phyloP scores from a whole-genome alignment of 2,888 invertebrate genomes.

The Agrochola lota region DNA sequence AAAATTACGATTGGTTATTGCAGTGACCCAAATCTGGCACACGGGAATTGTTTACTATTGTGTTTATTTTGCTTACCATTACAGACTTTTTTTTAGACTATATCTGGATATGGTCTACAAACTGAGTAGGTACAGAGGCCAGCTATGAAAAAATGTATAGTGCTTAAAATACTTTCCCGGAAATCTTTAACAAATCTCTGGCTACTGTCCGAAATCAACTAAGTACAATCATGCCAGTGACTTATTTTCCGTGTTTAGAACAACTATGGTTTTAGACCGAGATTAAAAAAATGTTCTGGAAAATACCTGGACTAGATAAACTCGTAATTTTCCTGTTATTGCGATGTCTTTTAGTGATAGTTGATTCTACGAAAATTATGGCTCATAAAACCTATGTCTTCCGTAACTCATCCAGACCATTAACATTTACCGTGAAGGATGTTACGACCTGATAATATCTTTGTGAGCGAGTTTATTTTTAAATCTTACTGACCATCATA shows the following conservation, averaged over 20 bases:
- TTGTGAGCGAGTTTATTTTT: conserved; percentile 4
- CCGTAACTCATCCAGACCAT: conserved; percentile 1
- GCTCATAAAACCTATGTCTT: conserved; percentile 17
- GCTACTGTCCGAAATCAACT: not conserved
- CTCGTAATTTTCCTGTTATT: conserved; percentile 3
- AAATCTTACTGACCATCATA: not conserved
- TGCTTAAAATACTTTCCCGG: not conserved
- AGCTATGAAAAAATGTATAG: not conserved
- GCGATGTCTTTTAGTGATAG: not conserved
- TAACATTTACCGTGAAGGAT: conserved; percentile 23
- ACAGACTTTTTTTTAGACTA: not conserved
- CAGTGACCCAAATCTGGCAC: not conserved
- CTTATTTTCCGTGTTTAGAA: not conserved
- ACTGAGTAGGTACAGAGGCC: not conserved
- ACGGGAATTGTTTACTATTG: not conserved
- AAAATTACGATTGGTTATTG: not conserved
- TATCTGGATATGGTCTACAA: no score
- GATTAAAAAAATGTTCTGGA: not conserved
- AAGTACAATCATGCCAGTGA: not conserved
- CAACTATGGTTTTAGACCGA: not conserved
- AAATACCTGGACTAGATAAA: not conserved
- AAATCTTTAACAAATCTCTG: not conserved
- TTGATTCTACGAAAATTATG: conserved; percentile 25
- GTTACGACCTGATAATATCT: not conserved
- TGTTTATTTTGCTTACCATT: no score